Evolutionary conservation across 2,113 vertebrate genomes (phyloP).

Genomic region (Thamnaconus septentrionalis): DNA sequence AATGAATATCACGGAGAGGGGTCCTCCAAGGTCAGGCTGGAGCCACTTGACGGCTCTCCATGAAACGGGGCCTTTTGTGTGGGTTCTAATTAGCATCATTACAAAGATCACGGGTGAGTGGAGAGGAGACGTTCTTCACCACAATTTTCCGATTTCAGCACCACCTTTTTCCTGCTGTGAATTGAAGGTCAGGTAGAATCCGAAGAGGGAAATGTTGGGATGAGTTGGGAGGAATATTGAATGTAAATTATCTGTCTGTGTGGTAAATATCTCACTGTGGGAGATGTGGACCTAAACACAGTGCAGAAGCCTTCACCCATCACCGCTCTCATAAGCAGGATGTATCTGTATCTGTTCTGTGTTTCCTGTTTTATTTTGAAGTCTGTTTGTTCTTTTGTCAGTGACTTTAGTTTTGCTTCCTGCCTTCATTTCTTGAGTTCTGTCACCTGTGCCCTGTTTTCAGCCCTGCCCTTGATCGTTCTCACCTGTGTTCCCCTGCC

Average conservation of each 20-base stretch:
- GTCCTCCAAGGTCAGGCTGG: conserved; percentile 34
- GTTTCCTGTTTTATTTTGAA: too few species aligned
- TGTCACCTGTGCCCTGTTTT: too few species aligned
- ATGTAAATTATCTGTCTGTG: background rate
- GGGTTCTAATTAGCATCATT: conserved; percentile 35
- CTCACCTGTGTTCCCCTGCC: too few species aligned
- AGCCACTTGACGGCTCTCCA: conserved; percentile 20
- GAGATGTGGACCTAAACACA: background rate
- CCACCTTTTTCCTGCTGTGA: conserved; percentile 1
- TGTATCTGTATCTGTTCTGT: too few species aligned
- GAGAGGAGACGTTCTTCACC: conserved; percentile 1
- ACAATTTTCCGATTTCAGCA: conserved; percentile 7
- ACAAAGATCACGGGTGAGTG: conserved; percentile 41
- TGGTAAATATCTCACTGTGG: conserved; percentile 13
- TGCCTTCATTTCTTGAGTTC: too few species aligned
- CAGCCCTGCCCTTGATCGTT: too few species aligned
- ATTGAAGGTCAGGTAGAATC: background rate
- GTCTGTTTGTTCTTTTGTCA: too few species aligned
- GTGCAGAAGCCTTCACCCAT: background rate
- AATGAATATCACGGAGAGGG: conserved; percentile 29
- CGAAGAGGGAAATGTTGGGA: too few species aligned
- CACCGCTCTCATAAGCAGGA: too few species aligned
- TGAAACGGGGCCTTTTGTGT: conserved; percentile 23
- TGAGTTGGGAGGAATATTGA: too few species aligned
- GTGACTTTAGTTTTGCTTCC: too few species aligned